These are phyloP conservation scores for Muschampia plurimacula DNA, from an alignment of 2,888 invertebrate species.

Conservation along the genomic window DNA sequence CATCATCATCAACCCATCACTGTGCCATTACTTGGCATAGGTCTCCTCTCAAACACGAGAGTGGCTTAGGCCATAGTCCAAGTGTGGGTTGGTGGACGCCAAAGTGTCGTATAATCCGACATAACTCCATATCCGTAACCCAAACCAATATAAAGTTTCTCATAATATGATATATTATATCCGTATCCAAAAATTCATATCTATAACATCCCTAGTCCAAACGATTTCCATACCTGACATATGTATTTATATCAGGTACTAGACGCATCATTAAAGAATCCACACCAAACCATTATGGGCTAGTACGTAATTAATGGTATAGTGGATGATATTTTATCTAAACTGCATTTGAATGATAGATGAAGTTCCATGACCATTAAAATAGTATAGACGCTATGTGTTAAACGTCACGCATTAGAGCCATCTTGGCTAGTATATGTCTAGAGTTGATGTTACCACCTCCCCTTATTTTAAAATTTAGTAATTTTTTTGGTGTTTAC, in stretches of 20 bases:
- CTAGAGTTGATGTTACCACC: slow-evolving; percentile 48
- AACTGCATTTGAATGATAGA: slow-evolving; percentile 45
- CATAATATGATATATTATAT: no score
- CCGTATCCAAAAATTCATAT: not conserved
- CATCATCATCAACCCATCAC: no score
- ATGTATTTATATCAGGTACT: slow-evolving; percentile 23
- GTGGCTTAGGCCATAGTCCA: no score
- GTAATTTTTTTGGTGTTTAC: no score
- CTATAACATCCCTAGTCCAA: not conserved
- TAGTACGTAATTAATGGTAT: slow-evolving; percentile 31
- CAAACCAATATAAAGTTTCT: no score
- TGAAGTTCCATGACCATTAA: slow-evolving; percentile 56
- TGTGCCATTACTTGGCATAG: no score
- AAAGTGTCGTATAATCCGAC: no score
- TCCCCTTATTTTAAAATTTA: no score
- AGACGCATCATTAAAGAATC: slow-evolving; percentile 35
- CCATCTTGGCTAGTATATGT: slow-evolving; percentile 27
- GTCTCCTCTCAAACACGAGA: no score
- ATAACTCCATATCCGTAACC: no score
- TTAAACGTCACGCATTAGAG: slow-evolving; percentile 64
- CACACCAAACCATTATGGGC: slow-evolving; percentile 28
- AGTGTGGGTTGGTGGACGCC: no score
- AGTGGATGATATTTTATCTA: slow-evolving; percentile 41
- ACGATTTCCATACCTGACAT: slow-evolving; percentile 19
- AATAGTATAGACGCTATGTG: slow-evolving; percentile 59